Conservation (phyloP, 1,140 invertebrate species). For the Brachionus plicatilis region DNA sequence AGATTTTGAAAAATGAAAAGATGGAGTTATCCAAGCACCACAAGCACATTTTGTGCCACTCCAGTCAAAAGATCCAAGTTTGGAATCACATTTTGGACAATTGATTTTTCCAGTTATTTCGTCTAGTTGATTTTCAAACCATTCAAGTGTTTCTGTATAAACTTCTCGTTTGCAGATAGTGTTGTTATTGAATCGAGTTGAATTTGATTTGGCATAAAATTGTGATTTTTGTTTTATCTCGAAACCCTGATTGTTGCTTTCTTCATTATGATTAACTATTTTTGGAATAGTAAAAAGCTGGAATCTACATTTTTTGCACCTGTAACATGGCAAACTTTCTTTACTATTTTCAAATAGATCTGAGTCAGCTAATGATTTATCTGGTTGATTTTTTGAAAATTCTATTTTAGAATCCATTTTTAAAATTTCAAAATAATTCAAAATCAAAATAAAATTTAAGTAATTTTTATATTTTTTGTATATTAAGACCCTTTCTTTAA, state of each 20-base stretch:
- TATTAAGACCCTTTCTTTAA: no score
- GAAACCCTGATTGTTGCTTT: not conserved
- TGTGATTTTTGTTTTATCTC: not conserved
- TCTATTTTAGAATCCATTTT: not conserved
- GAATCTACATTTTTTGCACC: constrained; percentile 24
- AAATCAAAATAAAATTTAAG: no score
- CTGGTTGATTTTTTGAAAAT: not conserved
- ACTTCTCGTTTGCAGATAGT: not conserved
- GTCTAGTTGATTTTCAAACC: not conserved
- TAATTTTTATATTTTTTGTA: no score
- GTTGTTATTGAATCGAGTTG: not conserved
- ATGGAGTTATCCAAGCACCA: constrained; percentile 52
- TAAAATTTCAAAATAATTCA: no score
- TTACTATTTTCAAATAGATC: not conserved
- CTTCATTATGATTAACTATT: constrained; percentile 1
- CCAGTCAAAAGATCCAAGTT: constrained; percentile 53
- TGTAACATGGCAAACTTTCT: not conserved
- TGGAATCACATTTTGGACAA: constrained; percentile 48
- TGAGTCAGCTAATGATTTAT: not conserved
- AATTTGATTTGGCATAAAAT: constrained; percentile 18
- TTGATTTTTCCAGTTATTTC: constrained; percentile 31
- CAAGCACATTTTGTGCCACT: constrained; percentile 52
- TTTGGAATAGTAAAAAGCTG: not conserved
- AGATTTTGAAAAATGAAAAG: constrained; percentile 51
- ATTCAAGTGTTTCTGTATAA: constrained; percentile 10